Evolutionary conservation across 2,113 vertebrate species (phyloP), one percentile per base, ranked within the genome.

Genomic region (Orthochromis indermauri): DNA sequence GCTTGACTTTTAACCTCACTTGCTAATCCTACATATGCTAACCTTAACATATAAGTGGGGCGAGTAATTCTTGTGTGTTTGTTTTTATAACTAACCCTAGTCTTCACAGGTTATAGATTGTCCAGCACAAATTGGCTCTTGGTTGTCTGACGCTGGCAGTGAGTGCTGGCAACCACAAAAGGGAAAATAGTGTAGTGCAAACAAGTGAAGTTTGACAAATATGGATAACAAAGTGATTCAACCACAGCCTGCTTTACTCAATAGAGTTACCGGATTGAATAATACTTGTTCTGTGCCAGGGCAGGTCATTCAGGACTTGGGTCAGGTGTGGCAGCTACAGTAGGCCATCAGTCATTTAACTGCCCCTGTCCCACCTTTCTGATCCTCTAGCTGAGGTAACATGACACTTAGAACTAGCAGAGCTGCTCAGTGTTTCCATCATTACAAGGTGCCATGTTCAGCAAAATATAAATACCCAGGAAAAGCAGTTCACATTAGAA

Each of bases 321-420:
- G 68, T 91, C 76, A 89, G 78, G 68, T 90, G 84, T 24, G 73
- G 45, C 47, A 54, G 24, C 55, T 26, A 21, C 42, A 61, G 45
- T 31, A 47, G 80, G 73, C 85, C 88, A 82, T 91, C 88, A n/a
- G 83, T 81, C 26, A 55, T 86, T 88, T 51, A 42, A 71, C n/a
- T n/a, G 21, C 26, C 53, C 26, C 24, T 10, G 6, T 42, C n/a
- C 42, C 40, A 53, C 37, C 28, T 71, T 63, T 82, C 86, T 85
- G 82, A 86, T 81, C 86, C 55, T 84, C 78, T 86, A 76, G 51
- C 73, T 86, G 85, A 92, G 85, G 94, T 93, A 90, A 93, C 66
- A 47, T 73, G 82, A 92, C 54, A 71, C 73, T 71, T 19, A 51
- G 61, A 59, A 63, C 33, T 37, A 82, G 61, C 90, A 84, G 80